Conservation (phyloP, 2,797 vertebrate genomes). For the Macropus fuliginosus region DNA sequence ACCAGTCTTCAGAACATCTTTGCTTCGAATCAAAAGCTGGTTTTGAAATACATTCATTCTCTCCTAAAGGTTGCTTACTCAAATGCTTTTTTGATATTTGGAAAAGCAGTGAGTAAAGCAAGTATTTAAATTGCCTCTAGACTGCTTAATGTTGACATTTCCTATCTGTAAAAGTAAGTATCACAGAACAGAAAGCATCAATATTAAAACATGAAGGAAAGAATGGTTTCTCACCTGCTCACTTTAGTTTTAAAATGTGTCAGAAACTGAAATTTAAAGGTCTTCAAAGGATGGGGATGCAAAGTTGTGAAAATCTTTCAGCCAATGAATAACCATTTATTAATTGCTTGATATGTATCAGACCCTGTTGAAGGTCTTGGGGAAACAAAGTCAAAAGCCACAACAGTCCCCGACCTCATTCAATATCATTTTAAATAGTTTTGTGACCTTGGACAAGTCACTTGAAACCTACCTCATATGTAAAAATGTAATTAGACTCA, state of each 20-base stretch:
- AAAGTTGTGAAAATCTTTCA: not conserved
- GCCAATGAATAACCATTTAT: not conserved
- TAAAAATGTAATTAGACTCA: not conserved
- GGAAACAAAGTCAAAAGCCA: not conserved
- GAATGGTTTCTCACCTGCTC: constrained; percentile 43
- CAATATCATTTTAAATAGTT: not conserved
- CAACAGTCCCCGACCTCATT: not conserved
- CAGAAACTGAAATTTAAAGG: constrained; percentile 29
- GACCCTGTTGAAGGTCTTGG: not conserved
- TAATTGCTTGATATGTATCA: not conserved
- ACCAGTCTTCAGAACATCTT: constrained; percentile 40
- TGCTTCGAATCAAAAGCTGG: constrained; percentile 18
- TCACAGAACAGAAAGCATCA: not conserved
- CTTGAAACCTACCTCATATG: not conserved
- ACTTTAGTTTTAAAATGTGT: constrained; percentile 41
- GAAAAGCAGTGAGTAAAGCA: constrained; percentile 57
- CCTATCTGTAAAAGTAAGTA: constrained; percentile 20
- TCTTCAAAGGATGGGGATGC: constrained; percentile 30
- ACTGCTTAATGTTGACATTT: constrained; percentile 46
- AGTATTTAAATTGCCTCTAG: constrained; percentile 43
- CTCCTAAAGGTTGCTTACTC: constrained; percentile 54
- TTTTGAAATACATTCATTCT: constrained; percentile 26
- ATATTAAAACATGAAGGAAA: constrained; percentile 23
- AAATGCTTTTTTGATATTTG: constrained; percentile 33
- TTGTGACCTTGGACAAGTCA: not conserved